These are phyloP conservation scores for Semicossyphus pulcher DNA, from an alignment of 2,113 vertebrate genomes.

Conservation along the genomic window DNA sequence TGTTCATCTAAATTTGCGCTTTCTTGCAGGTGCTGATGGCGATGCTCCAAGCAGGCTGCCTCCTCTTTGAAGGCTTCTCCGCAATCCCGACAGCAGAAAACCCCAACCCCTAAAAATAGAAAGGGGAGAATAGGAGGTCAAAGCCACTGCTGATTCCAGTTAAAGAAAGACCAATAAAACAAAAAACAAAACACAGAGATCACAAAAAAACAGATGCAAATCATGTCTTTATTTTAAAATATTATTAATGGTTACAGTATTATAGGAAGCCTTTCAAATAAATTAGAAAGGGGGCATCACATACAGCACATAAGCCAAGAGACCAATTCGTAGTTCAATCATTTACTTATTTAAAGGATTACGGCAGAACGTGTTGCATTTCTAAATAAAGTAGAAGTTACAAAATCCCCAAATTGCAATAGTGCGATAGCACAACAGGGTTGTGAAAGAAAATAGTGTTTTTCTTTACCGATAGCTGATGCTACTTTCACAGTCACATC, in stretches of 20 bases:
- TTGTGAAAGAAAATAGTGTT: neutral
- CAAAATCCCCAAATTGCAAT: neutral
- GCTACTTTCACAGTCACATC: no score
- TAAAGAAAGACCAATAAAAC: slow-evolving; percentile 44
- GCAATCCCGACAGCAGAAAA: slow-evolving; percentile 79
- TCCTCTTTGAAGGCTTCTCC: slow-evolving; percentile 79
- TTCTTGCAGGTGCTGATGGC: slow-evolving; percentile 71
- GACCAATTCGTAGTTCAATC: neutral
- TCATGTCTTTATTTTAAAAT: slow-evolving; percentile 46
- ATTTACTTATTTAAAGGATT: neutral
- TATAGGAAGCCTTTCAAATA: neutral
- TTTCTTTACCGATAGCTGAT: neutral
- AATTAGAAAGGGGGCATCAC: neutral
- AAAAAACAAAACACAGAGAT: slow-evolving; percentile 27
- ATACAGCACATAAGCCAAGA: neutral
- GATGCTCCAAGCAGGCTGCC: slow-evolving; percentile 72
- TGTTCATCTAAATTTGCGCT: slow-evolving; percentile 61
- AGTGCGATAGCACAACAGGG: neutral
- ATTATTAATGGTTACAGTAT: slow-evolving; percentile 22
- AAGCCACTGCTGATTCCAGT: slow-evolving; percentile 66
- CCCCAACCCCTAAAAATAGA: slow-evolving; percentile 80
- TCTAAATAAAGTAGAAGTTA: neutral
- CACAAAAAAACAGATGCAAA: slow-evolving; percentile 45
- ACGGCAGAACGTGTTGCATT: neutral
- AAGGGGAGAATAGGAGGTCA: slow-evolving; percentile 78